Percentiles rank a stretch among this genome's conserved stretches.
Conservation (phyloP, 2,113 vertebrate genomes). For the Corythornis cristatus region DNA sequence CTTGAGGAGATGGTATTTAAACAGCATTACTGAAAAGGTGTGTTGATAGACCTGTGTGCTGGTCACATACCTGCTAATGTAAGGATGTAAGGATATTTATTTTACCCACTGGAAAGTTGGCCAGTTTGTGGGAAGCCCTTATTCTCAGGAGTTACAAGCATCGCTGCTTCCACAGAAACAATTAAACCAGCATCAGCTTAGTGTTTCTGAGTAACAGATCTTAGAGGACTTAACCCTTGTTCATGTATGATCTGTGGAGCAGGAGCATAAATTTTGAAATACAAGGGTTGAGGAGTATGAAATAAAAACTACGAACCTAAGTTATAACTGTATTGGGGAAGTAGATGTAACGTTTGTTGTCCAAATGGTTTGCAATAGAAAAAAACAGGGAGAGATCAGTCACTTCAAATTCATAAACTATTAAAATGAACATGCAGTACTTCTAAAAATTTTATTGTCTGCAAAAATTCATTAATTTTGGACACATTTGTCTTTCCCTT, state of each 20-base stretch:
- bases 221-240: background rate
- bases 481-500: background rate
- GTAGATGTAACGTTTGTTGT: background rate
- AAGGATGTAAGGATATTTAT: background rate
- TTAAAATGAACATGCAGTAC: background rate
- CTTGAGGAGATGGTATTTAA: background rate
- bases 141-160: slow-evolving; percentile 12
- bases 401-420: background rate
- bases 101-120: slow-evolving; percentile 24
- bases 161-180: background rate
- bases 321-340: background rate
- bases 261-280: background rate
- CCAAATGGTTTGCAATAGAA: background rate
- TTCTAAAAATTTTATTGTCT: background rate
- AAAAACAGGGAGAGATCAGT: background rate
- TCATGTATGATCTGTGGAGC: background rate
- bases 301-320: background rate
- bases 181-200: slow-evolving; percentile 24
- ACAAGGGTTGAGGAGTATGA: background rate
- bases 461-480: background rate
- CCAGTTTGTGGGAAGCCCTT: background rate
- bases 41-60: background rate
- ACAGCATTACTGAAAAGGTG: background rate
- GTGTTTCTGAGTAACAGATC: background rate
- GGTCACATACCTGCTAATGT: background rate